Conservation (phyloP, 2,113 vertebrate genomes). For the Galemys pyrenaicus region DNA sequence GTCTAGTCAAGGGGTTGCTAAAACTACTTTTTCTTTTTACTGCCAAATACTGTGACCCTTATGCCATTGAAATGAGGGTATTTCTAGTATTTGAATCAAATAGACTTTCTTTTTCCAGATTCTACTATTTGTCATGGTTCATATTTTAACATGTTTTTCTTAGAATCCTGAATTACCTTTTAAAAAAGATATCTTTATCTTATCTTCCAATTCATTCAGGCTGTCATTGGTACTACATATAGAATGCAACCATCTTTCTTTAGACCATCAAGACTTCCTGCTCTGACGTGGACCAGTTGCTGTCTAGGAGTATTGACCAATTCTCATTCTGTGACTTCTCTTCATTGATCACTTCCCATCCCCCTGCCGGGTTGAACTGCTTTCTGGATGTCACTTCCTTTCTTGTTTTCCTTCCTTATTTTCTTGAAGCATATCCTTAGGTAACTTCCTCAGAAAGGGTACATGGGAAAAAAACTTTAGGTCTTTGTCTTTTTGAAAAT, state of each 20-base stretch:
- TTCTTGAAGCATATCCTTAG: constrained; percentile 60
- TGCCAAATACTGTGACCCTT: neutral
- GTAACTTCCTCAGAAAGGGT: constrained; percentile 62
- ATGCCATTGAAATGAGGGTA: neutral
- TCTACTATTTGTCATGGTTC: neutral
- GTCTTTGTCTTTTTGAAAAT: constrained; percentile 33
- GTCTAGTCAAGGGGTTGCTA: neutral
- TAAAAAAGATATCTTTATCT: neutral
- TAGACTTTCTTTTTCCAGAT: neutral
- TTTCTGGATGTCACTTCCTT: constrained; percentile 62
- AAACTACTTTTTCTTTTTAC: neutral
- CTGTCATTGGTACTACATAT: neutral
- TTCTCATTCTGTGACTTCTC: neutral
- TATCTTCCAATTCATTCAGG: neutral
- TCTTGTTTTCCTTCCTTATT: constrained; percentile 72
- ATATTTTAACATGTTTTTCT: neutral
- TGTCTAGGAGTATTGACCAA: neutral
- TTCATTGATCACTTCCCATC: neutral
- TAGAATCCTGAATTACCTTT: neutral
- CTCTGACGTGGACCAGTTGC: neutral
- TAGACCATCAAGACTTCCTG: neutral
- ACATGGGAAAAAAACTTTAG: neutral
- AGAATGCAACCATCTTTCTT: neutral
- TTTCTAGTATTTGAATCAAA: neutral
- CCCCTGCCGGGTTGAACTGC: neutral